Evolutionary conservation across 2,113 vertebrate species (phyloP), one percentile per base, ranked within the genome.

Genomic region (Rhipidura dahli): DNA sequence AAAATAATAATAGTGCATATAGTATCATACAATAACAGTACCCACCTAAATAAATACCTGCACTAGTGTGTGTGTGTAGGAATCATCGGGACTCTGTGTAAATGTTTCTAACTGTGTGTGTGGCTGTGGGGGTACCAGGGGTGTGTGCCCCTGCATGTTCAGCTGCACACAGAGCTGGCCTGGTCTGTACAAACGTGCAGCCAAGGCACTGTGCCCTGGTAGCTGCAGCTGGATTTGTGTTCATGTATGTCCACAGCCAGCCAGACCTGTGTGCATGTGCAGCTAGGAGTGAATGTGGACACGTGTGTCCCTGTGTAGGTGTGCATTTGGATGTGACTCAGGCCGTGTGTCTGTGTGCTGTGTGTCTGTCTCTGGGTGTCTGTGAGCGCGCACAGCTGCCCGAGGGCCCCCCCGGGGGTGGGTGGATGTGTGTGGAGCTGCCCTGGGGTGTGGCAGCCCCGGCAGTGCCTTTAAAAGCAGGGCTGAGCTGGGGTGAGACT

Each of bases 401-500:
- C 10, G 2, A 21, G 44, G 54, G 5, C 76, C 66, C 59, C 80
- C 28, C 39, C 5, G 18, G 8, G 23, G 31, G 8, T 33, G 54
- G 21, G 28, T 7, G 5, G 73, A 23, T 13, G 24, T 24, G 27
- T 49, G 26, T 1, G 22, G 78, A 35, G 60, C 91, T 51, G 8
- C 93, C 91, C 77, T 2, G 10, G 91, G 94, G 94, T 49, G 92
- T 73, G 83, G 83, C 94, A 45, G 70, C 26, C 0, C 1, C 0
- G 0, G 39, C 60, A 35, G 69, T 0, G 20, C 70, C 75, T 75
- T 86, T 85, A 95, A 95, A 92, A 94, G 83, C 7, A 0, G 49
- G 27, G 1, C n/a, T 2, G 30, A 51, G 56, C 40, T 2, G 7
- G 5, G 5, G 35, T 0, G n/a, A n/a, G n/a, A n/a, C n/a, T n/a